phyloP scores from a whole-genome alignment of 1,140 invertebrate genomes.

The Chlorops oryzae region DNA sequence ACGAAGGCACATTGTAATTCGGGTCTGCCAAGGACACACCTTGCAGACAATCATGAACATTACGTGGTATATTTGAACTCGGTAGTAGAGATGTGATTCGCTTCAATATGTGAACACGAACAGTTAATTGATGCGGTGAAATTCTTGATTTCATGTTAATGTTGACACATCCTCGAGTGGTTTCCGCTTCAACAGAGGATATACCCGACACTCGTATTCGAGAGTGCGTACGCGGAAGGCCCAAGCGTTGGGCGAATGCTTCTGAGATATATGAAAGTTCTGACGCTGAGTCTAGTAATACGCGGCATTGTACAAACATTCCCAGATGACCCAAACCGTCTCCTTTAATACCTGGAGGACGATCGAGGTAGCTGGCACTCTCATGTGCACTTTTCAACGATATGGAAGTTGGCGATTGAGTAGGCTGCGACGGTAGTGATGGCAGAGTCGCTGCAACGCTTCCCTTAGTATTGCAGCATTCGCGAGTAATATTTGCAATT shows the following conservation, averaged over 20 bases:
- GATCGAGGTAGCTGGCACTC: not conserved
- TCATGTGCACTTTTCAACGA: not conserved
- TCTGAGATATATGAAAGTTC: slow-evolving; percentile 8
- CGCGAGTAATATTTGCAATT: not conserved
- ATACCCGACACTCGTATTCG: slow-evolving; percentile 2
- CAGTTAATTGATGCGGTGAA: not conserved
- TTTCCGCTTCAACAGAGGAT: slow-evolving; percentile 1
- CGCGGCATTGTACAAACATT: not conserved
- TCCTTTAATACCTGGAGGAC: not conserved
- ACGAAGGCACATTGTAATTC: not conserved
- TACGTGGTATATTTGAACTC: not conserved
- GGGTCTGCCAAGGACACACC: not conserved
- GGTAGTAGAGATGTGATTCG: not conserved
- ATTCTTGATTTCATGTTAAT: not conserved
- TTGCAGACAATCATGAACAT: no score
- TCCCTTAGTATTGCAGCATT: not conserved
- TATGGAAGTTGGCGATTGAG: no score
- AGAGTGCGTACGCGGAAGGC: not conserved
- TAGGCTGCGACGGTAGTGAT: no score
- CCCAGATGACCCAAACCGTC: not conserved
- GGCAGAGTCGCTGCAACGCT: not conserved
- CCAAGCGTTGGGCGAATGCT: not conserved
- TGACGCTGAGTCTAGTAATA: slow-evolving; percentile 5
- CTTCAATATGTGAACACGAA: not conserved
- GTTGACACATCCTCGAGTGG: not conserved